Conservation (phyloP, 1,140 invertebrate genomes). For the Oedothorax gibbosus region DNA sequence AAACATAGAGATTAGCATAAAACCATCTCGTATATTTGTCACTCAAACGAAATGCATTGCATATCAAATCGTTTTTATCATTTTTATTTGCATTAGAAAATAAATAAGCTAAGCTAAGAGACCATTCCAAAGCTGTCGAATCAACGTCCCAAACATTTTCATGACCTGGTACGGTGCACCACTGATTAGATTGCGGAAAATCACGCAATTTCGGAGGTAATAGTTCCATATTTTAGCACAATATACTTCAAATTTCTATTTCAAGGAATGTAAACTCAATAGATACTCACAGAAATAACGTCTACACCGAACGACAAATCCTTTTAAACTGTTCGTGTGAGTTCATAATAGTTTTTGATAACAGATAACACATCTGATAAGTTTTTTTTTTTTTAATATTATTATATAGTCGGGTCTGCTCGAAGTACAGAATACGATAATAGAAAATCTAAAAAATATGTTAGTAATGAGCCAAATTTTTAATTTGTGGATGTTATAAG, state of each 20-base stretch:
- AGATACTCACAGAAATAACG: too few species aligned
- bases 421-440: too few species aligned
- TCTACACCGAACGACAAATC: too few species aligned
- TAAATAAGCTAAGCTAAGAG: constrained; percentile 4
- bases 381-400: too few species aligned
- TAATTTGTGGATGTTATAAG: too few species aligned
- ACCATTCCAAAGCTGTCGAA: background rate
- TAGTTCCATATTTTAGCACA: background rate
- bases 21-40: background rate
- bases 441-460: too few species aligned
- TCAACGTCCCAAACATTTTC: constrained; percentile 20
- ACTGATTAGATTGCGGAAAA: background rate
- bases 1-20: too few species aligned
- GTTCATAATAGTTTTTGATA: too few species aligned
- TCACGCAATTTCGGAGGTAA: background rate
- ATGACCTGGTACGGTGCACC: background rate
- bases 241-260: background rate
- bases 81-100: background rate
- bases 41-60: background rate
- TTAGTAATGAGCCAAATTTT: too few species aligned
- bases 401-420: too few species aligned
- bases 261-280: background rate
- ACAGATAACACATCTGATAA: too few species aligned
- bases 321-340: too few species aligned
- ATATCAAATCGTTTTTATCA: background rate